Conservation (phyloP, 2,888 invertebrate species). For the Nineta flava region DNA sequence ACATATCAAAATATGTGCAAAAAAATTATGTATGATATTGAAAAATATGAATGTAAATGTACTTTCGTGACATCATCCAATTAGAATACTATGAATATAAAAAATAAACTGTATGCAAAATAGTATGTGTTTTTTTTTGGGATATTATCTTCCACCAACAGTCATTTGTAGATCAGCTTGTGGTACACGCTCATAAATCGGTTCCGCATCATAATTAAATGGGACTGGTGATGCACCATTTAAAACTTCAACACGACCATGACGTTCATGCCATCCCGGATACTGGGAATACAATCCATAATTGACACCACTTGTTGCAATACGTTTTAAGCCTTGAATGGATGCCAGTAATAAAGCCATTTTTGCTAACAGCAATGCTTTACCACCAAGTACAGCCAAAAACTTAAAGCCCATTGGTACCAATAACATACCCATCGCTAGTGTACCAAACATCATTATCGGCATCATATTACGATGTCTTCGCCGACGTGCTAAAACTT, state of each 20-base stretch:
- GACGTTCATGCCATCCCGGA: slow-evolving; percentile 25
- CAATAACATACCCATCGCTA: slow-evolving; percentile 59
- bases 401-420: slow-evolving; percentile 76
- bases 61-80: too few relatives aligned
- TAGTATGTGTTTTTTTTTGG: too few relatives aligned
- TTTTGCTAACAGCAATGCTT: slow-evolving; percentile 63
- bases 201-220: background rate
- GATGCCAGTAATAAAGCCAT: slow-evolving; percentile 66
- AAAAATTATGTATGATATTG: too few relatives aligned
- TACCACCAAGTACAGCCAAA: slow-evolving; percentile 65
- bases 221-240: background rate
- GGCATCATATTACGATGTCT: slow-evolving; percentile 53
- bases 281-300: slow-evolving; percentile 53
- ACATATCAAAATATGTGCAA: too few relatives aligned
- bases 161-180: background rate
- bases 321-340: slow-evolving; percentile 65
- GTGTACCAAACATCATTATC: slow-evolving; percentile 62
- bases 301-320: slow-evolving; percentile 55
- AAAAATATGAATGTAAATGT: too few relatives aligned
- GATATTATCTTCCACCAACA: background rate
- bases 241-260: slow-evolving; percentile 12
- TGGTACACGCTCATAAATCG: background rate
- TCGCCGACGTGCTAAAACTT: slow-evolving; percentile 29
- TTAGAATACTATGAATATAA: too few relatives aligned
- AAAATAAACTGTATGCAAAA: too few relatives aligned